Evolutionary conservation across 2,797 vertebrate genomes (phyloP).

Genomic region (Staurois parvus): DNA sequence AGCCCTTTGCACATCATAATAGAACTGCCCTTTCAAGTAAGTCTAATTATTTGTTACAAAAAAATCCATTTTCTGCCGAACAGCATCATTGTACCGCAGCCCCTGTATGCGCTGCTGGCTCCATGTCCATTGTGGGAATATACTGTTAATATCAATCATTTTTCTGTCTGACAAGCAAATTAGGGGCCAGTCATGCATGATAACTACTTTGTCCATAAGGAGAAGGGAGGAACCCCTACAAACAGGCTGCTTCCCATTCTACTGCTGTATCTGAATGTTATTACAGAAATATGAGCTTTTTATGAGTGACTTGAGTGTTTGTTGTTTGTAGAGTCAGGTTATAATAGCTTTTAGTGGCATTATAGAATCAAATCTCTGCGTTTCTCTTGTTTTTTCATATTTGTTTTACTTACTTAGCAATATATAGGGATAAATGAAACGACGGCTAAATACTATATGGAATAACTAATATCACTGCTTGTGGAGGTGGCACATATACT

Average conservation of each 20-base stretch:
- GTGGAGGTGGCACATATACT: too few relatives aligned
- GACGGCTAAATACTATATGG: too few relatives aligned
- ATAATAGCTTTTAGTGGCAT: too few relatives aligned
- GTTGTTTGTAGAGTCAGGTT: too few relatives aligned
- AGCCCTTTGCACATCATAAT: too few relatives aligned
- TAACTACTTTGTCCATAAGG: constrained; percentile 46
- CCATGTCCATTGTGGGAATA: constrained; percentile 27
- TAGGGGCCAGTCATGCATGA: constrained; percentile 52
- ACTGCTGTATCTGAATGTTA: background rate
- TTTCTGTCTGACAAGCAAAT: constrained; percentile 53
- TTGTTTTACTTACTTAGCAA: too few relatives aligned
- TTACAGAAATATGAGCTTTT: constrained; percentile 13
- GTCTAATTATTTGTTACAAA: too few relatives aligned
- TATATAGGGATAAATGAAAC: too few relatives aligned
- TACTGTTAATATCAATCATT: constrained; percentile 49
- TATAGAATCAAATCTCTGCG: too few relatives aligned
- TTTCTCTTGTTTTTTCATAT: too few relatives aligned
- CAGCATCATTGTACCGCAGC: constrained; percentile 21
- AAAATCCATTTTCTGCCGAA: too few relatives aligned
- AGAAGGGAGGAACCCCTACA: background rate
- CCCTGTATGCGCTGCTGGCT: background rate
- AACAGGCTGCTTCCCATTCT: background rate
- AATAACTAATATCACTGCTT: too few relatives aligned
- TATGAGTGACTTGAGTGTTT: background rate
- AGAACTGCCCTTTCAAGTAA: background rate